A percentile compares a stretch with the other conserved stretches of the same genome.
Evolutionary conservation across 2,888 invertebrate genomes (phyloP).

Genomic region (Reticulitermes lucifugus): DNA sequence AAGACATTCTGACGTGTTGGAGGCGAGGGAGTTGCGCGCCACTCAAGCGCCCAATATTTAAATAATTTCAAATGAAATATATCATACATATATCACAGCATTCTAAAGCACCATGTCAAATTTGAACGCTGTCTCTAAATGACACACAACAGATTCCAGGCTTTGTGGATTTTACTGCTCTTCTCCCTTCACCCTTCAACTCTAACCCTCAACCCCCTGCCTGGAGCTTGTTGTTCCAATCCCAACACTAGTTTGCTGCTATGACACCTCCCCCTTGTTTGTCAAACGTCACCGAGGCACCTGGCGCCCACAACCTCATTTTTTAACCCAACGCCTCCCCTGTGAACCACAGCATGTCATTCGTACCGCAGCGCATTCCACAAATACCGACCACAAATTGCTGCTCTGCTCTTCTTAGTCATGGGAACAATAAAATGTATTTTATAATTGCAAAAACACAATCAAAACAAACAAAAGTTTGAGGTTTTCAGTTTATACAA

Average conservation of each 20-base stretch:
- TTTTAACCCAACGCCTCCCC: slow-evolving; percentile 45
- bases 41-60: slow-evolving; percentile 43
- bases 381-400: slow-evolving; percentile 41
- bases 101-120: slow-evolving; percentile 44
- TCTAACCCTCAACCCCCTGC: slow-evolving; percentile 12
- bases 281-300: slow-evolving; percentile 53
- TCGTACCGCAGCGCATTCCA: slow-evolving; percentile 39
- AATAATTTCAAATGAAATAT: slow-evolving; percentile 46
- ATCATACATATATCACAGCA: slow-evolving; percentile 42
- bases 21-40: background rate
- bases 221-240: slow-evolving; percentile 43
- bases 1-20: slow-evolving; percentile 11
- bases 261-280: slow-evolving; percentile 49
- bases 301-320: slow-evolving; percentile 52
- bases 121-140: slow-evolving; percentile 47
- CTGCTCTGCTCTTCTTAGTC: slow-evolving; percentile 7
- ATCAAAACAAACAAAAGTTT: slow-evolving; percentile 7
- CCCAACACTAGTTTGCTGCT: slow-evolving; percentile 46
- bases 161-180: slow-evolving; percentile 45
- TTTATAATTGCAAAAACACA: slow-evolving; percentile 37
- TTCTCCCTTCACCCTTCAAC: slow-evolving; percentile 27
- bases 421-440: slow-evolving; percentile 35
- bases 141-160: slow-evolving; percentile 47
- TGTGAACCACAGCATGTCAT: slow-evolving; percentile 40
- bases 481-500: slow-evolving; percentile 7